phyloP scores from a whole-genome alignment of 2,888 invertebrate genomes.

The Tyria jacobaeae region DNA sequence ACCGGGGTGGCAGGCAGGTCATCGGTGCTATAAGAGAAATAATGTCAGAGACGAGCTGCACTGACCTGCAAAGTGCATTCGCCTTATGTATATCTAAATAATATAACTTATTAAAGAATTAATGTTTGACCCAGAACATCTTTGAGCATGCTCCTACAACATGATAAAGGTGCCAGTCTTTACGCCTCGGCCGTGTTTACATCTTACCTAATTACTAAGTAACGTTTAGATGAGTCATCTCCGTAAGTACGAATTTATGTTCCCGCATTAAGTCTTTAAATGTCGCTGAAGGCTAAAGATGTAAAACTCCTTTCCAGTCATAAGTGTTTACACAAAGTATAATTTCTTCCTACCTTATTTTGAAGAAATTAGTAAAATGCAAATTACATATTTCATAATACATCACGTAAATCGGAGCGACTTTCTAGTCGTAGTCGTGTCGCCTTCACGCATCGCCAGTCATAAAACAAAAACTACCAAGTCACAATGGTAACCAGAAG shows the following conservation, averaged over 20 bases:
- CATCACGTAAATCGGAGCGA: background rate
- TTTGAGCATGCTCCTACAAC: background rate
- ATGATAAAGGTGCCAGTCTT: background rate
- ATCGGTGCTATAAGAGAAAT: constrained; percentile 28
- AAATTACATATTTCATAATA: background rate
- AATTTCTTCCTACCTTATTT: background rate
- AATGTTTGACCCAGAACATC: constrained; percentile 5
- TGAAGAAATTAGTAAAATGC: no score
- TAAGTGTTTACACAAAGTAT: no score
- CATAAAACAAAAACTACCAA: constrained; percentile 31
- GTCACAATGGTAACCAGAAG: constrained; percentile 16
- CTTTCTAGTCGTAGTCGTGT: background rate
- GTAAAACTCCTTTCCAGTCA: no score
- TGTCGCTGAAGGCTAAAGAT: constrained; percentile 4
- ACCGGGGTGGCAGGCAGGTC: constrained; percentile 22
- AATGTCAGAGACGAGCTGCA: constrained; percentile 32
- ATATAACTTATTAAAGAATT: background rate
- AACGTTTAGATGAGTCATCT: constrained; percentile 2
- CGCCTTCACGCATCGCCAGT: background rate
- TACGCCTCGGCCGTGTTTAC: constrained; percentile 9
- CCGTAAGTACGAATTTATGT: background rate
- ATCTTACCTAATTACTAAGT: constrained; percentile 7
- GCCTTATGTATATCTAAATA: constrained; percentile 13
- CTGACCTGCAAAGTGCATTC: constrained; percentile 41
- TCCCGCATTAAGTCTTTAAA: background rate